Percentiles rank a stretch among this genome's conserved stretches.
Conservation (phyloP, 2,888 invertebrate genomes). For the Ariolimax columbianus region DNA sequence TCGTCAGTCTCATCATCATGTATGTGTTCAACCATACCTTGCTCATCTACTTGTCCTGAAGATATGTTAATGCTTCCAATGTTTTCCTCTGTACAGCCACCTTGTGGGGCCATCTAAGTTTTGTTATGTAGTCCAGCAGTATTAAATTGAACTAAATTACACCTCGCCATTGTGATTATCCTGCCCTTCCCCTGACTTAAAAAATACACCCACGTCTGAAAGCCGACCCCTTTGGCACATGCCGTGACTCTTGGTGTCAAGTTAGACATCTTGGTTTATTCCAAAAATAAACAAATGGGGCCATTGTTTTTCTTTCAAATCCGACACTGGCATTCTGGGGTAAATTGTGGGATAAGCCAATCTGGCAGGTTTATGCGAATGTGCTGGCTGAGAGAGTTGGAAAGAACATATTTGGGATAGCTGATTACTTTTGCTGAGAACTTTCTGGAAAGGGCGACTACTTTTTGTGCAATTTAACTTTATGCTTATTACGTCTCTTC, state of each 20-base stretch:
- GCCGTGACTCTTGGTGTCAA: constrained; percentile 22
- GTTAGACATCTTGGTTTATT: constrained; percentile 39
- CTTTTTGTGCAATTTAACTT: no score
- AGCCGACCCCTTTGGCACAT: constrained; percentile 26
- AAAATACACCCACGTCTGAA: neutral
- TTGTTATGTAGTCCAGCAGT: no score
- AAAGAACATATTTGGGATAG: neutral
- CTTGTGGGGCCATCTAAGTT: no score
- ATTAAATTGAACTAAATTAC: neutral
- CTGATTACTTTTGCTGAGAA: no score
- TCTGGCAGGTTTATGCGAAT: neutral
- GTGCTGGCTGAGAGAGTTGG: neutral
- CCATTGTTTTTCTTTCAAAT: constrained; percentile 38
- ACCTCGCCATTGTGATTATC: neutral
- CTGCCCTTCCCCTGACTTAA: neutral
- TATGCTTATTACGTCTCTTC: no score
- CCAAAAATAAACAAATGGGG: constrained; percentile 37
- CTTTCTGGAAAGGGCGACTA: no score
- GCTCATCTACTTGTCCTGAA: no score
- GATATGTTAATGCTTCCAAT: no score
- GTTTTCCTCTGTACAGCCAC: no score
- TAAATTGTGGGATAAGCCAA: neutral
- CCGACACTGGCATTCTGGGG: constrained; percentile 18
- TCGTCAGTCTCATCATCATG: no score
- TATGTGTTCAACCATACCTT: no score